These are phyloP conservation scores for Laspeyria flexula DNA, from an alignment of 2,888 invertebrate genomes.

Conservation along the genomic window DNA sequence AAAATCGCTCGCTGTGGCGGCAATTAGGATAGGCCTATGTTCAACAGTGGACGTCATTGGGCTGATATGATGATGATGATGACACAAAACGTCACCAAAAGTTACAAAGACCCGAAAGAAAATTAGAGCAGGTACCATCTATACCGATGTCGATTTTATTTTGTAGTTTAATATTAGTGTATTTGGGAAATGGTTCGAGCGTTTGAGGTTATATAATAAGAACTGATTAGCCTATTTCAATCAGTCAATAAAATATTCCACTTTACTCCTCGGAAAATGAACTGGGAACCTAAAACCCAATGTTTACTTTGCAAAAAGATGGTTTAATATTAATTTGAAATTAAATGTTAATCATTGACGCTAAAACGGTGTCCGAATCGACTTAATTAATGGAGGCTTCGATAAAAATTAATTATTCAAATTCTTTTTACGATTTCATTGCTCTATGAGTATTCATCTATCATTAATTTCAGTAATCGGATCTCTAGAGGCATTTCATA, in stretches of 20 bases:
- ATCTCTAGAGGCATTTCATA: constrained; percentile 41
- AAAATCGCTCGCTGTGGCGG: no score
- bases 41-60: no score
- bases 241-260: background rate
- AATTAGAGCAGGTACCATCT: no score
- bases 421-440: constrained; percentile 43
- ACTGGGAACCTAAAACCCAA: constrained; percentile 15
- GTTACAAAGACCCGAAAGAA: no score
- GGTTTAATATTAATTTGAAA: constrained; percentile 27
- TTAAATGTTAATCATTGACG: constrained; percentile 41
- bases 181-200: no score
- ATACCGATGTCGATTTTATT: no score
- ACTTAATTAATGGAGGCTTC: constrained; percentile 43
- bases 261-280: constrained; percentile 6
- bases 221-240: background rate
- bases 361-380: constrained; percentile 36
- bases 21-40: no score
- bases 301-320: constrained; percentile 24
- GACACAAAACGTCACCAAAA: no score
- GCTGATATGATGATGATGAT: no score
- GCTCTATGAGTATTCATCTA: constrained; percentile 40
- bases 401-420: constrained; percentile 47
- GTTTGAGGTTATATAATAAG: background rate
- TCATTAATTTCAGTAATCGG: constrained; percentile 50
- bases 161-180: no score